Base-by-base conservation (phyloP, 53 echinoderm and acorn worm genomes). In the Holothuria scabra region DNA sequence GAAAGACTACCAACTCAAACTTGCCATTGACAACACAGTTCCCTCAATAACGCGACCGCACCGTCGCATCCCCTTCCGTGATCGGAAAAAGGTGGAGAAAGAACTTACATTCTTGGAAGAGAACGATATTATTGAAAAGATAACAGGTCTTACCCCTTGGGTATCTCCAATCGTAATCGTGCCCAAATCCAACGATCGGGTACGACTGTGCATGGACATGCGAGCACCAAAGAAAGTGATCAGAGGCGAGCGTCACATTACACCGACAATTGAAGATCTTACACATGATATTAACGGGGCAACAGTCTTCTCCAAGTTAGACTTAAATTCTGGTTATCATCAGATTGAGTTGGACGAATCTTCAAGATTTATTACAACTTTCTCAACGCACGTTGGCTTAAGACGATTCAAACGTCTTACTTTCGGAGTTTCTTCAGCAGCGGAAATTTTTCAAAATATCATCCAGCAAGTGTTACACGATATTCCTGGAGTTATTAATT, bases 81-180 rank as follows among this genome's bases (percentile, higher is more conserved):
- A 82, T 8, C 85, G 86, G 30, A 75, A 86, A 65, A 81, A 86
- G 60, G 91, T 87, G 20, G 88, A 87, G 46, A 62, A 57, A 25
- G 88, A 85, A 74, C 76, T 89, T 3, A 22, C 82, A 24, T 56
- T 78, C 19, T 28, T 91, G 28, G 79, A 84, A 75, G 80, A 87
- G 24, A 56, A 81, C n/a, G 81, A 87, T 67, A 90, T 83, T 31
- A 87, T 87, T 19, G 90, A 90, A 46, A 71, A 46, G 44, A 66
- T 83, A 59, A 75, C 81, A 32, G 86, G 90, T 29, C 76, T 86
- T 14, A 90, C 90, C 26, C 90, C 86, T 25, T 90, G 66, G 91
- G 67, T 87, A 18, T 71, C 83, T 30, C 87, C 91, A 21, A 84
- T 91, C 21, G 67, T 91, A 52, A 85, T 91, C 1, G 91, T 91